Conservation (phyloP, 1,140 invertebrate species). For the Tetramorium simillimum region DNA sequence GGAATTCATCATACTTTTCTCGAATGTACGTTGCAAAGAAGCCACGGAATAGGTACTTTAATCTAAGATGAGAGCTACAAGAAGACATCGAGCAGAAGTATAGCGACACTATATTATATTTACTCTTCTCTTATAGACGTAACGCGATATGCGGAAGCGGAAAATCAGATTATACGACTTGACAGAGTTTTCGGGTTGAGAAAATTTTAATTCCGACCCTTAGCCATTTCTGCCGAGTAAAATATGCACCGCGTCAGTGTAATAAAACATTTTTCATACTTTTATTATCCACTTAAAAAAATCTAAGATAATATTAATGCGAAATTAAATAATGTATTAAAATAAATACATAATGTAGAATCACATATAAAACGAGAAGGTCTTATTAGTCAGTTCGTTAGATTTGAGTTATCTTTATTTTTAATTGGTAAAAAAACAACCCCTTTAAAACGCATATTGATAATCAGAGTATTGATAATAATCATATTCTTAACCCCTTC, state of each 20-base stretch:
- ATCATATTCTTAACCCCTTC: background rate
- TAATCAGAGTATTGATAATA: background rate
- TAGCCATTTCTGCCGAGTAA: background rate
- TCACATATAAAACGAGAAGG: background rate
- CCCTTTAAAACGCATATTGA: background rate
- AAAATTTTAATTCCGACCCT: conserved; percentile 15
- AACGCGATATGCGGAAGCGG: background rate
- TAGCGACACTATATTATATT: background rate
- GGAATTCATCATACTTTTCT: conserved; percentile 8
- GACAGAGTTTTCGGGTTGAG: background rate
- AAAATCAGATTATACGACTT: conserved; percentile 20
- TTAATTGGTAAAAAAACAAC: background rate
- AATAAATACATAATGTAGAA: background rate
- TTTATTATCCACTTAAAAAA: background rate
- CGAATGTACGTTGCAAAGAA: background rate
- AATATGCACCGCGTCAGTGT: background rate
- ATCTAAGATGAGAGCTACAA: background rate
- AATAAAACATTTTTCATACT: background rate
- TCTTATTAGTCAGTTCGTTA: background rate
- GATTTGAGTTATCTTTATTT: background rate
- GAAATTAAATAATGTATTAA: background rate
- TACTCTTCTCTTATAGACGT: background rate
- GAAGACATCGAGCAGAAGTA: background rate
- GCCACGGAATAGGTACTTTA: conserved; percentile 15
- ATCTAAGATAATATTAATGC: background rate